Base-by-base conservation (phyloP, 2,797 vertebrate species). In the Cynodonichthys magdalenae region DNA sequence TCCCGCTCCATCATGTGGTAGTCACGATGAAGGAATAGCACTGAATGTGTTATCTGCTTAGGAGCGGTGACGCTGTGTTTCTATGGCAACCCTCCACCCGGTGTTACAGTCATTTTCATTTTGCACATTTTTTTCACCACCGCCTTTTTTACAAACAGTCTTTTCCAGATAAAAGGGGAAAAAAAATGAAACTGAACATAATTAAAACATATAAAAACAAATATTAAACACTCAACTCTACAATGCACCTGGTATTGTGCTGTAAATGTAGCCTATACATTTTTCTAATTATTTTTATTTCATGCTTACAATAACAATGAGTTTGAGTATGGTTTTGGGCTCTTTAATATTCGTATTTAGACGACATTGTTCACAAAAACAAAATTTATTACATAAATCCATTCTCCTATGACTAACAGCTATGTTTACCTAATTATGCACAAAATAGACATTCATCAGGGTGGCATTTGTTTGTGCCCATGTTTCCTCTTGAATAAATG, bases 71-170 rank as follows among this genome's bases (percentile, higher is more conserved):
- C 69, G 84, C 77, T 73, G 74, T 18, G 79, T 93, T 87, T 89
- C 92, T 84, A 93, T 92, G 89, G 88, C 84, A 92, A 93, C 92
- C 68, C 87, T 83, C 82, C 83, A 82, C 87, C 87, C 79, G 47
- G 70, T 66, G 77, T 83, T 90, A 80, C 75, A 83, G 81, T 88
- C 79, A 77, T 83, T 89, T 82, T 76, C 78, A 76, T 82, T 89
- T 82, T 76, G 74, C 69, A 34, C 75, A 75, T 76, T 67, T 81
- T 80, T 86, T 87, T 75, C 63, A 73, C 63, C 64, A 20, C 55
- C 77, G 63, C 64, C 75, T 79, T 66, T 71, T 78, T 80, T 76
- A 62, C 7, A 53, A 84, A 74, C 68, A 47, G 64, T 66, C 61
- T 56, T 53, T 49, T 66, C 39, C 34, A 63, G 59, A 55, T 60